A percentile compares a stretch with the other conserved stretches of the same genome.
These are phyloP conservation scores for Hypocryptadius cinnamomeus DNA, from an alignment of 2,113 vertebrate genomes.

Conservation along the genomic window DNA sequence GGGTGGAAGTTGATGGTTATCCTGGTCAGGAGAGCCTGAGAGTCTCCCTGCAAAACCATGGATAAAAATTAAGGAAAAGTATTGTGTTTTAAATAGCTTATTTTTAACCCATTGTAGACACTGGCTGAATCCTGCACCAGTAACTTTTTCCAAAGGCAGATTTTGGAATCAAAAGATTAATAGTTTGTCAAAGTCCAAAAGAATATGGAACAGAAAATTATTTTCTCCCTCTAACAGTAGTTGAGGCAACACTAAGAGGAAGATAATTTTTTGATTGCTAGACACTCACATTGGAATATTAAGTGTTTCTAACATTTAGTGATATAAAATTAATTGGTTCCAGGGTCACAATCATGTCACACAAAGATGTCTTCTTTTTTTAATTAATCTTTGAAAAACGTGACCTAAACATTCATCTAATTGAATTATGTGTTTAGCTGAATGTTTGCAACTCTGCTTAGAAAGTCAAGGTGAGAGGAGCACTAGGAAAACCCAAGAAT, in stretches of 20 bases:
- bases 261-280: not conserved
- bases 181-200: not conserved
- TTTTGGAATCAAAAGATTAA: not conserved
- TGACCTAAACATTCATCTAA: not conserved
- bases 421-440: not conserved
- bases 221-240: not conserved
- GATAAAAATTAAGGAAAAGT: not conserved
- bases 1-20: not conserved
- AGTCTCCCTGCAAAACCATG: not conserved
- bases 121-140: not conserved
- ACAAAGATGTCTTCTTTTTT: not conserved
- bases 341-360: not conserved
- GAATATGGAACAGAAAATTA: not conserved
- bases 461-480: not conserved
- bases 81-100: not conserved
- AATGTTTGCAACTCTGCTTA: not conserved
- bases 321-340: not conserved
- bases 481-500: not conserved
- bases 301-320: not conserved
- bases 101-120: not conserved
- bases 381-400: not conserved
- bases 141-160: not conserved
- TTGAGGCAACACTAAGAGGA: not conserved
- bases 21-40: not conserved
- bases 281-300: not conserved